Base-by-base conservation (phyloP, 2,113 vertebrate species). In the Mohoua ochrocephala region DNA sequence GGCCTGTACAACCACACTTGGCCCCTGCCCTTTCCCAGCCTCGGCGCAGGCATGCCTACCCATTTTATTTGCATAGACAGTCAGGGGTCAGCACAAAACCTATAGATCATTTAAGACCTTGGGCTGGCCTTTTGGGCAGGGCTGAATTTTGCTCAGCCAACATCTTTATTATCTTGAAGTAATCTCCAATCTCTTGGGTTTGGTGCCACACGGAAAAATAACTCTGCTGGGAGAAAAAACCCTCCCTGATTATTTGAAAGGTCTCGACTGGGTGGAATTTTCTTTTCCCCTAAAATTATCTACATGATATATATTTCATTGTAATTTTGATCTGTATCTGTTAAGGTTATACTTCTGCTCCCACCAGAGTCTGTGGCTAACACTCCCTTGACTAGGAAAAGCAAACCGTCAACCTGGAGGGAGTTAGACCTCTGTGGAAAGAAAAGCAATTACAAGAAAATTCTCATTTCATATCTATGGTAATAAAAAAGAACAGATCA, bases 111-210 rank as follows among this genome's bases (percentile, higher is more conserved):
- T 87, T 70, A 61, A 91, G 87, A 92, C 79, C 59, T 80, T 39
- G 64, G 56, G 35, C 17, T 90, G 59, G 75, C 82, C 56, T 77
- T 92, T 79, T 70, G 68, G 17, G 22, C 22, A 80, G 47, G 15
- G 75, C 70, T 44, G 59, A 83, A 93, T 90, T 96, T 84, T 93
- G n/a, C 30, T 94, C 70, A 94, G 71, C 41, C 68, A 90, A 37
- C 35, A 56, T 67, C 50, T 93, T 78, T 81, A 93, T 77, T 85
- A 52, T 56, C 60, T 67, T 90, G 83, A 79, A 88, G 63, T 49
- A 79, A 79, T 71, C 57, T 82, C 50, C 63, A 69, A 5, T 59
- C 33, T 69, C 47, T 47, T 78, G 42, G 22, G 33, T 94, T 91
- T 0, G 0, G 24, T 74, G 41, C 10, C 37, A 60, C 60, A 23